Evolutionary conservation across 2,113 vertebrate species (phyloP).

Genomic region (Ciconia boyciana): DNA sequence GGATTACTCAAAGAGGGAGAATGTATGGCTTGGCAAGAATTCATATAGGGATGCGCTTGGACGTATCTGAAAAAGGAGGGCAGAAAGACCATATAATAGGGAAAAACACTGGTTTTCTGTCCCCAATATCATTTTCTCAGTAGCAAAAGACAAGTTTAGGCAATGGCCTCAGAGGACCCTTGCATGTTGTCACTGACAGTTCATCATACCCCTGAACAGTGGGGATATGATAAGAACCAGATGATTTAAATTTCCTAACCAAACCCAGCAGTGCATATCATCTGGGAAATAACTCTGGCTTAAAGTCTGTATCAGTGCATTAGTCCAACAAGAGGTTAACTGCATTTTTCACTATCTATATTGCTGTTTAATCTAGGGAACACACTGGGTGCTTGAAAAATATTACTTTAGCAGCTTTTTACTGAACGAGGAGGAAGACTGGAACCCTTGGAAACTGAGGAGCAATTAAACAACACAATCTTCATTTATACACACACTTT

Average conservation of each 20-base stretch:
- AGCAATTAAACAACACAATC: not conserved
- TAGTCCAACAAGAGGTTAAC: constrained; percentile 32
- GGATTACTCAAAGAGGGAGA: not conserved
- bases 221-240: constrained; percentile 67
- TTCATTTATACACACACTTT: not conserved
- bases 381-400: not conserved
- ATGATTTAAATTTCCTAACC: constrained; percentile 64
- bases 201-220: constrained; percentile 56
- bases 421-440: not conserved
- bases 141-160: constrained; percentile 56
- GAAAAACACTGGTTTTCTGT: not conserved
- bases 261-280: constrained; percentile 29
- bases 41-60: not conserved
- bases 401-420: not conserved
- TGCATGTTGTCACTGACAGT: constrained; percentile 58
- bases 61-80: not conserved
- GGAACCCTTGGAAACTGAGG: not conserved
- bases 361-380: constrained; percentile 6
- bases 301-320: not conserved
- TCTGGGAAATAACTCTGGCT: constrained; percentile 41
- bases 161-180: constrained; percentile 27
- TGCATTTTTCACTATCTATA: constrained; percentile 30
- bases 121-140: constrained; percentile 32
- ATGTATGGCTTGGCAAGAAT: not conserved
- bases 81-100: not conserved